Conservation (phyloP, 2,888 invertebrate species). For the Graphium colonna region DNA sequence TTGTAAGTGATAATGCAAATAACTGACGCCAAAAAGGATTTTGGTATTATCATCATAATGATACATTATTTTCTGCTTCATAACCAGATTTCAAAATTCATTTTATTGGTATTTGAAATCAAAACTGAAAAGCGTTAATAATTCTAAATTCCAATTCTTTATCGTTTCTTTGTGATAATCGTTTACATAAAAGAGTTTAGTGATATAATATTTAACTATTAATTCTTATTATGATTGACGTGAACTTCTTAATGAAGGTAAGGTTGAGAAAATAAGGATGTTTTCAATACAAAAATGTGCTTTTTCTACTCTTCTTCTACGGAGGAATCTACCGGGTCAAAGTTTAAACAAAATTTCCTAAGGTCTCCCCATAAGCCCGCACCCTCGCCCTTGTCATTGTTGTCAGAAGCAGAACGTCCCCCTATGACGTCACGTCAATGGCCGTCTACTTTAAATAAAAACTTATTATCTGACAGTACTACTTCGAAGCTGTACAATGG, state of each 20-base stretch:
- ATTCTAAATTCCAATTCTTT: no score
- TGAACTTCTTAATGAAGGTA: no score
- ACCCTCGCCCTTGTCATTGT: constrained; percentile 28
- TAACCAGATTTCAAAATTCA: no score
- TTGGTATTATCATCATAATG: background rate
- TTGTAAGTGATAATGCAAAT: background rate
- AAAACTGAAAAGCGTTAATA: no score
- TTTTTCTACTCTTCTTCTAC: background rate
- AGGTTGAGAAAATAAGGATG: background rate
- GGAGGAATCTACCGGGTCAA: constrained; percentile 5
- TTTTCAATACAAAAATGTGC: background rate
- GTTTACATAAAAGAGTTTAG: no score
- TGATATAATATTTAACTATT: no score
- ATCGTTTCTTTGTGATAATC: no score
- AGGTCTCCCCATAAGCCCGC: constrained; percentile 21
- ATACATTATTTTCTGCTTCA: no score
- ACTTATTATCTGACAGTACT: constrained; percentile 36
- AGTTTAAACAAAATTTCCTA: constrained; percentile 20
- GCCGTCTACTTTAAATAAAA: constrained; percentile 44
- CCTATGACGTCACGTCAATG: constrained; percentile 26
- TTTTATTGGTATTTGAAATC: no score
- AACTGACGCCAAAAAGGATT: background rate
- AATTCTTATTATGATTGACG: no score
- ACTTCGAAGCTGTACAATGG: constrained; percentile 26
- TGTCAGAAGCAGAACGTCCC: constrained; percentile 34